Conservation (phyloP, 2,113 vertebrate genomes). For the Nibea coibor region DNA sequence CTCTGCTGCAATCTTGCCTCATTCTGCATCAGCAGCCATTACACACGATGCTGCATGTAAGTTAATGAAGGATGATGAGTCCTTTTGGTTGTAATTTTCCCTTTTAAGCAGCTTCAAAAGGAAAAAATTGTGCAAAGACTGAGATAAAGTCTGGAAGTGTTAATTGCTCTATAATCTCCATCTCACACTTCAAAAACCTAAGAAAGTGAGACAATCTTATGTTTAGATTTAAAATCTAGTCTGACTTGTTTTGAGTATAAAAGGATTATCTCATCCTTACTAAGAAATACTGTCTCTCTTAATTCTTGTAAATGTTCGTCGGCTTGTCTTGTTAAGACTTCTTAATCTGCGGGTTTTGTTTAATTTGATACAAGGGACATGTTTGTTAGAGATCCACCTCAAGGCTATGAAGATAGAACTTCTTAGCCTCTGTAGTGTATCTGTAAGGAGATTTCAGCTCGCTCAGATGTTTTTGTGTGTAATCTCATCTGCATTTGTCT, state of each 20-base stretch:
- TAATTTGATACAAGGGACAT: constrained; percentile 9
- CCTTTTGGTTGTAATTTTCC: constrained; percentile 19
- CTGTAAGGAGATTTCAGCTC: background rate
- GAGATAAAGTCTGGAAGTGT: constrained; percentile 17
- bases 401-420: constrained; percentile 3
- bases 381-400: constrained; percentile 8
- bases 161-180: constrained; percentile 40
- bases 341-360: constrained; percentile 20
- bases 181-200: constrained; percentile 14
- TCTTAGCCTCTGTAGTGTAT: background rate
- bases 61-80: constrained; percentile 33
- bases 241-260: constrained; percentile 31
- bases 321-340: constrained; percentile 4
- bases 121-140: constrained; percentile 18
- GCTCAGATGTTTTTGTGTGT: background rate
- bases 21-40: background rate
- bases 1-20: constrained; percentile 22
- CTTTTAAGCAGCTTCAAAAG: constrained; percentile 35
- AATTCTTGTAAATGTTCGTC: constrained; percentile 24
- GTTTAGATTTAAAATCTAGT: constrained; percentile 39
- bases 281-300: constrained; percentile 5
- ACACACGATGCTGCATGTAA: background rate
- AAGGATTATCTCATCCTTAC: constrained; percentile 35
- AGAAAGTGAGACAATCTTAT: constrained; percentile 35
- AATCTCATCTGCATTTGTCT: background rate